These are phyloP conservation scores for Pammene fasciana DNA, from an alignment of 2,888 invertebrate species.

Conservation along the genomic window DNA sequence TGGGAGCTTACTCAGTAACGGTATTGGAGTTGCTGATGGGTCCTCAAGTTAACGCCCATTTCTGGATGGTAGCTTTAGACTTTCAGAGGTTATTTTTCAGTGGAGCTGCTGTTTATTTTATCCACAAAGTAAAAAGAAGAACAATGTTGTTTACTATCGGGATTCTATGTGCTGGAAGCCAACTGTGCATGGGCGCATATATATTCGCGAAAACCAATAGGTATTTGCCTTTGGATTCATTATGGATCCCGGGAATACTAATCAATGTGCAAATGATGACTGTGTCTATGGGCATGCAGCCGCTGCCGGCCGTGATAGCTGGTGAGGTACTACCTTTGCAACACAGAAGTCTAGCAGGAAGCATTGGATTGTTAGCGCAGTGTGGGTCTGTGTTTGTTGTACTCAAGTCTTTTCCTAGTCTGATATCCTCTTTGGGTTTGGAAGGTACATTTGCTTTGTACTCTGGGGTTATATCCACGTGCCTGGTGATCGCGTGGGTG, in stretches of 20 bases:
- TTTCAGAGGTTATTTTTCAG: slow-evolving; percentile 83
- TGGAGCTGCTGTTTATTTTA: slow-evolving; percentile 81
- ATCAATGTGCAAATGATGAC: slow-evolving; percentile 82
- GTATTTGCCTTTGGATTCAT: slow-evolving; percentile 55
- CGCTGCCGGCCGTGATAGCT: slow-evolving; percentile 87
- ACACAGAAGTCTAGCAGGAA: slow-evolving; percentile 84
- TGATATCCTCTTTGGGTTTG: slow-evolving; percentile 77
- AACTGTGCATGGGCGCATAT: slow-evolving; percentile 78
- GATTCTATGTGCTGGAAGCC: slow-evolving; percentile 79
- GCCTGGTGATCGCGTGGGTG: slow-evolving; percentile 80
- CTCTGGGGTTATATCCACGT: slow-evolving; percentile 75
- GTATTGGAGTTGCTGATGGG: slow-evolving; percentile 83
- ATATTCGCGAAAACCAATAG: slow-evolving; percentile 60
- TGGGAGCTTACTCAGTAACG: slow-evolving; percentile 86
- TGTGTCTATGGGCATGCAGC: slow-evolving; percentile 83
- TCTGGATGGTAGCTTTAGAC: slow-evolving; percentile 87
- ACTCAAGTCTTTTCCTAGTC: slow-evolving; percentile 83
- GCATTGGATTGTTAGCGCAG: slow-evolving; percentile 82
- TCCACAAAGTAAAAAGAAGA: slow-evolving; percentile 84
- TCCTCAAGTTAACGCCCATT: slow-evolving; percentile 81
- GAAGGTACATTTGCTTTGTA: slow-evolving; percentile 84
- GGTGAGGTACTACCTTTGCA: slow-evolving; percentile 86
- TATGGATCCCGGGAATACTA: slow-evolving; percentile 76
- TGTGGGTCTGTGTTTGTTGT: slow-evolving; percentile 84
- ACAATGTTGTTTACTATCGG: slow-evolving; percentile 84